phyloP scores from a whole-genome alignment of 2,797 vertebrate species.

The Acanthis flammea region DNA sequence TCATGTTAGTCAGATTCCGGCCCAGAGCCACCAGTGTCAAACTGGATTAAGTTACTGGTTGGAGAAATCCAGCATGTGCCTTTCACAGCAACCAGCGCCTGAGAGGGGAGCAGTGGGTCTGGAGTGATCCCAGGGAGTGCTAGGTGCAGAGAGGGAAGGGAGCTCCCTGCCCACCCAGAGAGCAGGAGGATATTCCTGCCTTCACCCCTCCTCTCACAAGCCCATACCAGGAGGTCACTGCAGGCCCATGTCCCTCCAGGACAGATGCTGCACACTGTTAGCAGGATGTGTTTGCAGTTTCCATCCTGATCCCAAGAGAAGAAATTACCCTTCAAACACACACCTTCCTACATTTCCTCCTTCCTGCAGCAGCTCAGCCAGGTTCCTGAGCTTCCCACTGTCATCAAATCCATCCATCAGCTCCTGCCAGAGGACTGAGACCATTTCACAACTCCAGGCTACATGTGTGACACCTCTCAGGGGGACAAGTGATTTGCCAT shows the following conservation, averaged over 20 bases:
- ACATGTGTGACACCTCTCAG: neutral
- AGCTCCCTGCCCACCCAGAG: neutral
- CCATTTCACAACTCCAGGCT: neutral
- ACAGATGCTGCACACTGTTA: neutral
- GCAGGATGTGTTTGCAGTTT: neutral
- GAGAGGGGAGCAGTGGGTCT: neutral
- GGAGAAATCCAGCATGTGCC: neutral
- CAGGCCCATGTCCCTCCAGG: neutral
- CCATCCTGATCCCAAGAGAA: neutral
- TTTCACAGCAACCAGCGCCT: neutral
- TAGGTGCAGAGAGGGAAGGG: neutral
- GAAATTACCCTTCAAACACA: neutral
- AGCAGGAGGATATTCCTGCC: neutral
- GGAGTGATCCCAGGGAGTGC: neutral
- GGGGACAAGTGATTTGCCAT: neutral
- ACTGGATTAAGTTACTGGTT: neutral
- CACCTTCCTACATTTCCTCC: neutral
- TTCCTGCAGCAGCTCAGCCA: neutral
- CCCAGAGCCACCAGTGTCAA: neutral
- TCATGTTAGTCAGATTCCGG: rapidly evolving
- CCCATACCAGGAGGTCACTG: neutral
- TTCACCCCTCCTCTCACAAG: neutral
- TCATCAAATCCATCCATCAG: neutral
- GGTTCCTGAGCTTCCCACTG: neutral
- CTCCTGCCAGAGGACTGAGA: neutral